Base-by-base conservation (phyloP, 2,113 vertebrate genomes). In the Sminthopsis crassicaudata region DNA sequence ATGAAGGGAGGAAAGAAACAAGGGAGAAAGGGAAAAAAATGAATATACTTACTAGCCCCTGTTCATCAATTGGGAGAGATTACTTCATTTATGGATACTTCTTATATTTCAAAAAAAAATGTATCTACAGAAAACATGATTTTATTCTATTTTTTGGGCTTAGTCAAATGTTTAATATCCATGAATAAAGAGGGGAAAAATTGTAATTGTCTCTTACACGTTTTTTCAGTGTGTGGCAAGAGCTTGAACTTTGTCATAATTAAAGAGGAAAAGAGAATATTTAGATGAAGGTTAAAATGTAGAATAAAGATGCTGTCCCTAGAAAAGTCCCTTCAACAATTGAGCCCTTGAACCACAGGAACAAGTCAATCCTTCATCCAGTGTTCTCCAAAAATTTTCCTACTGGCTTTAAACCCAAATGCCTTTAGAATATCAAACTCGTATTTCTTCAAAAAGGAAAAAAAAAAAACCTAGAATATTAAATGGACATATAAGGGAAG, bases 251-350 rank as follows among this genome's bases (percentile, higher is more conserved):
- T 93, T 95, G 93, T 96, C 97, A 94, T 76, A 96, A 96, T 96
- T 97, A 92, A 93, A 92, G 93, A 93, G 89, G 95, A 95, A 92
- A 67, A 57, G 93, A 92, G 76, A 27, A 94, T 95, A 96, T 95
- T 97, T 94, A 96, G 95, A 94, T 94, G 94, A 92, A 97, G 97
- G 96, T 94, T 97, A 98, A 98, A 98, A 98, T 97, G 95, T 93
- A 96, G 94, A 5, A 8, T 95, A 95, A 96, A 97, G 94, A 95
- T 96, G 96, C 94, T 97, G 93, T 96, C 95, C 94, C 93, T 89
- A 98, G 96, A 26, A 84, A 97, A 96, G 96, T 52, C 91, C 96
- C 97, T 97, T 92, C 88, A 95, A 96, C 97, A 97, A 96, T 97
- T 97, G 93, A 97, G 97, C 94, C 96, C 93, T 95, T 14, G 96